These are phyloP conservation scores for Ophion costatus DNA, from an alignment of 2,888 invertebrate species.

Conservation along the genomic window DNA sequence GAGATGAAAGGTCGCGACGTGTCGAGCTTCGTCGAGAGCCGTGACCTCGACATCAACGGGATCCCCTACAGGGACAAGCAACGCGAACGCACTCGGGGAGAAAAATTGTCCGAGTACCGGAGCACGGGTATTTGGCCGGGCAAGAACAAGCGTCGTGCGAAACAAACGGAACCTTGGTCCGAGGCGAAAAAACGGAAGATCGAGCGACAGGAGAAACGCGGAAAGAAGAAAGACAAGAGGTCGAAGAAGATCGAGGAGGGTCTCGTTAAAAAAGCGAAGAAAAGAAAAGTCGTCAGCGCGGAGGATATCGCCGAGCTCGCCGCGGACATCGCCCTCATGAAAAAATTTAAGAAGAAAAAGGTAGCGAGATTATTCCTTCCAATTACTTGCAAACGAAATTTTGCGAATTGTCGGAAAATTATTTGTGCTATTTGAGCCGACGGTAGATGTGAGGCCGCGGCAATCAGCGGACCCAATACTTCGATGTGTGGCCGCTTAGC, in stretches of 20 bases:
- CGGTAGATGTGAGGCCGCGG: too few relatives aligned
- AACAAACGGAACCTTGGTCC: slow-evolving; percentile 91
- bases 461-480: too few relatives aligned
- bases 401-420: too few relatives aligned
- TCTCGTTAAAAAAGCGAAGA: slow-evolving; percentile 78
- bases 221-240: slow-evolving; percentile 87
- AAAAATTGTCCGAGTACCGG: slow-evolving; percentile 89
- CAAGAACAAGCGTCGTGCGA: slow-evolving; percentile 85
- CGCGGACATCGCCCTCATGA: slow-evolving; percentile 92
- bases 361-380: slow-evolving; percentile 75
- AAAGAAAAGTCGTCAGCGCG: slow-evolving; percentile 86
- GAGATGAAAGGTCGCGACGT: slow-evolving; percentile 90
- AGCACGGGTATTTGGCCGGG: slow-evolving; percentile 91
- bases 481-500: too few relatives aligned
- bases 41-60: slow-evolving; percentile 88
- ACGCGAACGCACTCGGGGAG: slow-evolving; percentile 89
- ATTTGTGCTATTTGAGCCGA: too few relatives aligned
- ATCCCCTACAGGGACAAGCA: slow-evolving; percentile 92
- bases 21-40: slow-evolving; percentile 85
- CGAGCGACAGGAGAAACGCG: slow-evolving; percentile 87
- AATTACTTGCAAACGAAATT: not conserved
- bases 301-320: slow-evolving; percentile 91
- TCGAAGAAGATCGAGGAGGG: slow-evolving; percentile 84
- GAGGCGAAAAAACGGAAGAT: slow-evolving; percentile 90
- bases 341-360: slow-evolving; percentile 94